Conservation (phyloP, 2,113 vertebrate species). For the Cyrtonyx montezumae region DNA sequence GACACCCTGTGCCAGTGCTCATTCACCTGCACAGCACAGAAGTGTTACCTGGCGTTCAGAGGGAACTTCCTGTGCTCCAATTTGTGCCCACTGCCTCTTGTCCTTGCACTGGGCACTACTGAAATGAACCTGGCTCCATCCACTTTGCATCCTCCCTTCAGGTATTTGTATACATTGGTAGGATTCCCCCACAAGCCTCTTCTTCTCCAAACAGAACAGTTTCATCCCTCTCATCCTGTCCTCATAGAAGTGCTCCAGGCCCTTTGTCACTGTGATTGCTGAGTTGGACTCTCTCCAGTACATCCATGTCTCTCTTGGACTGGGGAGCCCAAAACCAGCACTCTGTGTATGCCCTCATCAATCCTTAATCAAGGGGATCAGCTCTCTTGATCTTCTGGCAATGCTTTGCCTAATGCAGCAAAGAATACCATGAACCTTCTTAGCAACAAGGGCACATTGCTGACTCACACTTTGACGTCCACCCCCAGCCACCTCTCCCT, state of each 20-base stretch:
- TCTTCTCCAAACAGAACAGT: background rate
- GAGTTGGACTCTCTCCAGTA: background rate
- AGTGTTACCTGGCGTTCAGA: background rate
- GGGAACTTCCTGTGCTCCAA: background rate
- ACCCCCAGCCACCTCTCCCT: background rate
- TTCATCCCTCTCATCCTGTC: background rate
- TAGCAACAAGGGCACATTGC: background rate
- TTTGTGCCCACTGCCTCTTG: background rate
- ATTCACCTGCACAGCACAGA: background rate
- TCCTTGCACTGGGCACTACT: background rate
- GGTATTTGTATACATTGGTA: background rate
- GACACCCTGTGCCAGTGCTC: background rate
- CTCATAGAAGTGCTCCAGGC: background rate
- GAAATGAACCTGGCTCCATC: background rate
- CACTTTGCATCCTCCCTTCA: background rate
- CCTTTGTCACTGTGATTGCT: background rate
- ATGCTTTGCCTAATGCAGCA: background rate
- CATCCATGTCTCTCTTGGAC: background rate
- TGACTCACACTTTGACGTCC: background rate
- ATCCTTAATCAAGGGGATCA: background rate
- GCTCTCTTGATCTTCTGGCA: background rate
- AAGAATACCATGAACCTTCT: background rate
- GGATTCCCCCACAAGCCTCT: background rate
- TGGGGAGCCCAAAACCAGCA: background rate
- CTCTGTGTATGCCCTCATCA: background rate